phyloP scores from a whole-genome alignment of 2,797 vertebrate species.

The Sebastes itinus region DNA sequence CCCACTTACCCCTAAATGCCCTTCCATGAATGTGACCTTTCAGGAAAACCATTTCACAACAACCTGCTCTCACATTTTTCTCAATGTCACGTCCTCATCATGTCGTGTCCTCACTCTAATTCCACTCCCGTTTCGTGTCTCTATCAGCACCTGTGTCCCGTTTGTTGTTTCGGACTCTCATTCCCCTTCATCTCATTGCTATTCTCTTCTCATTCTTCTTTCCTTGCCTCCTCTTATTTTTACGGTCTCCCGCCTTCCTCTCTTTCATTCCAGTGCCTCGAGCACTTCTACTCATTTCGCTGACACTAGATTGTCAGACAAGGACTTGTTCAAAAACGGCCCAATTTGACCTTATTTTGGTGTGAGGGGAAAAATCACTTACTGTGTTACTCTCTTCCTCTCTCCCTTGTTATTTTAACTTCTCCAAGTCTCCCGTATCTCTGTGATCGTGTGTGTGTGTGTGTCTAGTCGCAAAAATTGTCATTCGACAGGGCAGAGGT shows the following conservation, averaged over 20 bases:
- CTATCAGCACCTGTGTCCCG: background rate
- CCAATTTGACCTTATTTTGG: constrained; percentile 29
- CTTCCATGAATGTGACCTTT: constrained; percentile 53
- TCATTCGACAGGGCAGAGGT: background rate
- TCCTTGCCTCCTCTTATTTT: background rate
- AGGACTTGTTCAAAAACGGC: constrained; percentile 10
- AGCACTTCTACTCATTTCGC: constrained; percentile 1
- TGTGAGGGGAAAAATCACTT: constrained; percentile 23
- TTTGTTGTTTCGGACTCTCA: background rate
- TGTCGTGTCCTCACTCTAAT: constrained; percentile 9
- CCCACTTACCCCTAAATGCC: constrained; percentile 32
- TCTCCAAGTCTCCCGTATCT: background rate
- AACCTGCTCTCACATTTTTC: constrained; percentile 12
- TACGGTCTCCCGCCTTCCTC: background rate
- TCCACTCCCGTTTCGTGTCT: background rate
- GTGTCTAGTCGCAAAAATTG: background rate
- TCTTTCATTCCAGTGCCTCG: background rate
- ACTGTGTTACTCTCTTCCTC: background rate
- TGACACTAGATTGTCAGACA: constrained; percentile 17
- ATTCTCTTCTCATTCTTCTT: background rate
- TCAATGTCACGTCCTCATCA: background rate
- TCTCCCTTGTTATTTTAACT: background rate
- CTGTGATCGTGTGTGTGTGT: background rate
- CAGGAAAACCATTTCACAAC: constrained; percentile 36
- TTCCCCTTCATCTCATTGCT: background rate